Evolutionary conservation across 1,140 invertebrate species (phyloP).

Genomic region (Palaemon carinicauda): DNA sequence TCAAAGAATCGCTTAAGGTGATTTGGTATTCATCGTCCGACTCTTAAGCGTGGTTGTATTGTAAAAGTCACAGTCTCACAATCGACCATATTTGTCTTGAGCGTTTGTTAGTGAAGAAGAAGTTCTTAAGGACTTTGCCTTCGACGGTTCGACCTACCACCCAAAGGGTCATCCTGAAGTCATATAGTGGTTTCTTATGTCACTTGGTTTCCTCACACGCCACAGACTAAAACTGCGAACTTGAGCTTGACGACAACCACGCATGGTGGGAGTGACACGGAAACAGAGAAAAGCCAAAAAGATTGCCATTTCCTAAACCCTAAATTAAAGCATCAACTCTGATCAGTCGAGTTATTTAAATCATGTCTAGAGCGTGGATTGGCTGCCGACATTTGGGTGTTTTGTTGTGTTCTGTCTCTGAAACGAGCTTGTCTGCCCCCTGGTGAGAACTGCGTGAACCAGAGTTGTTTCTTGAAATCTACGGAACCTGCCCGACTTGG

Average conservation of each 20-base stretch:
- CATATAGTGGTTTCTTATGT: no score
- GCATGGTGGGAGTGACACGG: no score
- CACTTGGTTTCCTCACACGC: no score
- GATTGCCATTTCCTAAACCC: no score
- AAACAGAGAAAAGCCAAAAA: no score
- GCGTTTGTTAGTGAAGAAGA: conserved; percentile 34
- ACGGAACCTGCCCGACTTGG: background rate
- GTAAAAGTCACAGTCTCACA: conserved; percentile 49
- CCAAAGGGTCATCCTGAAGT: no score
- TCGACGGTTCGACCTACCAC: no score
- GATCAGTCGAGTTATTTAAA: conserved; percentile 35
- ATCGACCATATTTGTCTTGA: conserved; percentile 53
- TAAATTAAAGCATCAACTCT: no score
- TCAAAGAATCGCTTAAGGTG: conserved; percentile 53
- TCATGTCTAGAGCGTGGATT: conserved; percentile 25
- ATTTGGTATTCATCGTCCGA: conserved; percentile 51
- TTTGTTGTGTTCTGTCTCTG: background rate
- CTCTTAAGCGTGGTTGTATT: conserved; percentile 46
- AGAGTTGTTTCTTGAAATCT: conserved; percentile 7
- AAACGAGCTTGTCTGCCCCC: conserved; percentile 24
- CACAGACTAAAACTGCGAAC: no score
- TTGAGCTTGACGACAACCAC: no score
- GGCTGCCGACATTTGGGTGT: no score
- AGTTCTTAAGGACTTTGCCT: no score
- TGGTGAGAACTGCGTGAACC: conserved; percentile 35